Evolutionary conservation across 1,140 invertebrate species (phyloP).

Genomic region (Eumaeus atala): DNA sequence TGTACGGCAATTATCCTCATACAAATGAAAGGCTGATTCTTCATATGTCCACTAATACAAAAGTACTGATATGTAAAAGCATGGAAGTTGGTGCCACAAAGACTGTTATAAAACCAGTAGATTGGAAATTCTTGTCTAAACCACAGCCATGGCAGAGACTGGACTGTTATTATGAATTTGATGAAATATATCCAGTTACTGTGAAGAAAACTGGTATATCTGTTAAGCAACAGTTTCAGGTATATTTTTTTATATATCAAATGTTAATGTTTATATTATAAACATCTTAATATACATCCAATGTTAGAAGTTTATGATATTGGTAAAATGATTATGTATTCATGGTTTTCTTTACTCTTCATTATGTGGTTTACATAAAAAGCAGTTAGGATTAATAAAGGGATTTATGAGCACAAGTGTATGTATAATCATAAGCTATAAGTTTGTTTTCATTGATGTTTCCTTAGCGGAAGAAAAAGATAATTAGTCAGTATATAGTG

Average conservation of each 20-base stretch:
- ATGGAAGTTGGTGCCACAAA: slow-evolving; percentile 59
- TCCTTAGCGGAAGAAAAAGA: too few species aligned
- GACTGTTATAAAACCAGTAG: slow-evolving; percentile 71
- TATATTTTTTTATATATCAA: slow-evolving; percentile 40
- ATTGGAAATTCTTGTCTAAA: slow-evolving; percentile 80
- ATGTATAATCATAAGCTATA: too few species aligned
- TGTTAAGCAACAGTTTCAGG: slow-evolving; percentile 80
- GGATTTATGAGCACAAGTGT: too few species aligned
- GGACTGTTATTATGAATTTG: slow-evolving; percentile 81
- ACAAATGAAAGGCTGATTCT: slow-evolving; percentile 69
- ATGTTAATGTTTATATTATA: too few species aligned
- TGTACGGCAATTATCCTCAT: slow-evolving; percentile 73
- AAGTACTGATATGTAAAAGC: slow-evolving; percentile 66
- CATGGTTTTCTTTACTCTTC: background rate
- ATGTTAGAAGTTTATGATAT: too few species aligned
- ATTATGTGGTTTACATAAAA: too few species aligned
- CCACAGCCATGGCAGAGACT: slow-evolving; percentile 80
- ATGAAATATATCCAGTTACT: slow-evolving; percentile 78
- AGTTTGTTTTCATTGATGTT: too few species aligned
- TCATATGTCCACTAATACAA: slow-evolving; percentile 70
- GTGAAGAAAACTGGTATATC: slow-evolving; percentile 74
- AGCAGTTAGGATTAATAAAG: too few species aligned
- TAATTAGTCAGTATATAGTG: too few species aligned
- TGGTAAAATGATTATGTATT: background rate
- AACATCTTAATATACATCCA: too few species aligned